Evolutionary conservation across 2,888 invertebrate species (phyloP).

Genomic region (Heliconius ismenius): DNA sequence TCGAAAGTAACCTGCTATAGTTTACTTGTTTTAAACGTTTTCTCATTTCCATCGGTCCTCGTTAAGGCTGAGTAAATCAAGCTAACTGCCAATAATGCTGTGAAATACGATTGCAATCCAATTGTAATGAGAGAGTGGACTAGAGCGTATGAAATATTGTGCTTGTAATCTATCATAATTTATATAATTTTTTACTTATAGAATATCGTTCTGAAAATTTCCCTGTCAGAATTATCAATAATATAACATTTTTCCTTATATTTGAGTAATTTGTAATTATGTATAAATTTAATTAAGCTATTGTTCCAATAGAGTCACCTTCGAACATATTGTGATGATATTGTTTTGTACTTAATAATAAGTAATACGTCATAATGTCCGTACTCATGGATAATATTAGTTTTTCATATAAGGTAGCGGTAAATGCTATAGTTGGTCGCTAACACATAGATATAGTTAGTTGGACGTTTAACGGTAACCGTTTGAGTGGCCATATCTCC

Average conservation of each 20-base stretch:
- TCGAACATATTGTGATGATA: neutral
- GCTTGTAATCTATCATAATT: neutral
- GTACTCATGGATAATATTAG: neutral
- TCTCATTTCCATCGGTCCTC: conserved; percentile 48
- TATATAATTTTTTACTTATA: neutral
- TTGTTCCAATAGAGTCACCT: neutral
- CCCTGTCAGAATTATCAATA: neutral
- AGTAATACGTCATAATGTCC: conserved; percentile 1
- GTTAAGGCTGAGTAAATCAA: conserved; percentile 43
- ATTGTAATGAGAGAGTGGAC: conserved; percentile 31
- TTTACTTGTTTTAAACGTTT: conserved; percentile 57
- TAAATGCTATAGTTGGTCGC: conserved; percentile 31
- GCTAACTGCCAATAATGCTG: conserved; percentile 38
- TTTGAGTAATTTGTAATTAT: neutral
- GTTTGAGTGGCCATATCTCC: conserved; percentile 61
- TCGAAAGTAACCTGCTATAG: conserved; percentile 73
- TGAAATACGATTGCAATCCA: conserved; percentile 35
- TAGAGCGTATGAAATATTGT: conserved; percentile 22
- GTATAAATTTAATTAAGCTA: neutral
- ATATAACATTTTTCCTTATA: neutral
- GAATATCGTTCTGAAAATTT: neutral
- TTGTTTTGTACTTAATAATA: conserved; percentile 14
- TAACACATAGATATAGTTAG: conserved; percentile 34
- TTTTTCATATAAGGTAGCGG: conserved; percentile 27
- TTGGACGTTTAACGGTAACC: conserved; percentile 57